Conservation (phyloP, 1,140 invertebrate genomes). For the Chymomyza costata region DNA sequence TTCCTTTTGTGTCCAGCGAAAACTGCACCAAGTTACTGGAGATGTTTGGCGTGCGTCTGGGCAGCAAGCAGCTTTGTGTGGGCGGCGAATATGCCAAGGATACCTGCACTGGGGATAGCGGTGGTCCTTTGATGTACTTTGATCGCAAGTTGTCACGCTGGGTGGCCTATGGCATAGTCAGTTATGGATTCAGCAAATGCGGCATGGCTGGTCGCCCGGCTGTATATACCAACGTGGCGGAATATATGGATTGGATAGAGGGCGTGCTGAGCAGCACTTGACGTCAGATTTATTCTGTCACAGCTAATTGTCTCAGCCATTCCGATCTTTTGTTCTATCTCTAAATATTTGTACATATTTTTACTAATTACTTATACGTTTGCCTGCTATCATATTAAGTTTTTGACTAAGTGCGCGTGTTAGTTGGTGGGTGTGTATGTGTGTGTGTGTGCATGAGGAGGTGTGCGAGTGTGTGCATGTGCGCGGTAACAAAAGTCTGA, state of each 20-base stretch:
- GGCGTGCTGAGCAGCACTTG: constrained; percentile 35
- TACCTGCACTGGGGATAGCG: constrained; percentile 81
- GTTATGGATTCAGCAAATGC: constrained; percentile 79
- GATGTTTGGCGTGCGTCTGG: constrained; percentile 74
- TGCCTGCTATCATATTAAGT: constrained; percentile 16
- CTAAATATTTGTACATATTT: constrained; percentile 66
- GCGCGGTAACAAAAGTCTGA: constrained; percentile 62
- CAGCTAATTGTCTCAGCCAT: background rate
- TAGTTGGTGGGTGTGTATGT: constrained; percentile 19
- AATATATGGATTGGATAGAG: constrained; percentile 76
- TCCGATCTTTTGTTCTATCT: constrained; percentile 35
- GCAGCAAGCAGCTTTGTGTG: constrained; percentile 80
- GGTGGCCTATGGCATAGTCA: constrained; percentile 77
- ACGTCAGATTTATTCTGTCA: constrained; percentile 41
- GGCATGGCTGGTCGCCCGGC: constrained; percentile 78
- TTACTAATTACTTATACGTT: constrained; percentile 62
- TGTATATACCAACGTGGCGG: constrained; percentile 77
- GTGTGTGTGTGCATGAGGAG: constrained; percentile 15
- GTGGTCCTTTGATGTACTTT: constrained; percentile 77
- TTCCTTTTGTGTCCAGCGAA: constrained; percentile 59
- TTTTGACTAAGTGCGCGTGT: constrained; percentile 24
- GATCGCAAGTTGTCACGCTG: constrained; percentile 67
- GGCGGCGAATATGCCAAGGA: constrained; percentile 81
- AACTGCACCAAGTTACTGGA: constrained; percentile 64
- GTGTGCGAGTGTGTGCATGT: constrained; percentile 13